Conservation (phyloP, 1,140 invertebrate genomes). For the Drosophila serrata region DNA sequence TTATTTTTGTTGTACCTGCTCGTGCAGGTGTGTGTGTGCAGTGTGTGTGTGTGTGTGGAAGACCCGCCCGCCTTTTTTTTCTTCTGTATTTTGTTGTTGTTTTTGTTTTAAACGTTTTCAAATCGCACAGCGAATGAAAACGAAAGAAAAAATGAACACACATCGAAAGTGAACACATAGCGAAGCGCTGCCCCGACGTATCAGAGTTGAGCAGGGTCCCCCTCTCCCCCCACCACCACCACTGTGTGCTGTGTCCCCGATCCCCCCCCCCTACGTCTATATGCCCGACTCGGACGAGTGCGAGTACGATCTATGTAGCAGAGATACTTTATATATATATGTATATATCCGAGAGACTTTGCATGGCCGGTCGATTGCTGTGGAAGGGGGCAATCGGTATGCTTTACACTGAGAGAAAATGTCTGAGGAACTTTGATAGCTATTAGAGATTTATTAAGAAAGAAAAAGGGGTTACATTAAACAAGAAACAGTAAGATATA, state of each 20-base stretch:
- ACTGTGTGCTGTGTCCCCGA: neutral
- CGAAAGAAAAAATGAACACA: slow-evolving; percentile 84
- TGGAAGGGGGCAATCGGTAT: slow-evolving; percentile 16
- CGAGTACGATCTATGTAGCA: slow-evolving; percentile 9
- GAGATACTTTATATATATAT: neutral
- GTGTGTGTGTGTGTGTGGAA: slow-evolving; percentile 61
- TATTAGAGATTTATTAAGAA: neutral
- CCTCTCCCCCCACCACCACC: slow-evolving; percentile 5
- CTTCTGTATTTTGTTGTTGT: slow-evolving; percentile 45
- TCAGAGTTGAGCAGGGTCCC: slow-evolving; percentile 51
- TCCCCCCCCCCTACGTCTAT: neutral
- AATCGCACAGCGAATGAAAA: slow-evolving; percentile 83
- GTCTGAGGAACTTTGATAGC: neutral
- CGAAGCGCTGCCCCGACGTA: slow-evolving; percentile 66
- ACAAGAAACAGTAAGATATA: neutral
- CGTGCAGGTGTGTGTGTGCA: slow-evolving; percentile 42
- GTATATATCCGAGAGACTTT: slow-evolving; percentile 39
- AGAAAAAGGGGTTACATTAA: neutral
- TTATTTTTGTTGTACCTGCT: slow-evolving; percentile 66
- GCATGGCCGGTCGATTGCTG: slow-evolving; percentile 47
- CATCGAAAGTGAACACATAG: slow-evolving; percentile 82
- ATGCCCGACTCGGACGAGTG: slow-evolving; percentile 4
- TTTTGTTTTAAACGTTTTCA: slow-evolving; percentile 82
- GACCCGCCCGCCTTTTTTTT: slow-evolving; percentile 73
- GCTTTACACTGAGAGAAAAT: neutral